Percentiles rank a stretch among this genome's conserved stretches.
These are phyloP conservation scores for Mormyrops attenuatus DNA, from an alignment of 2,797 vertebrate genomes.

Conservation along the genomic window DNA sequence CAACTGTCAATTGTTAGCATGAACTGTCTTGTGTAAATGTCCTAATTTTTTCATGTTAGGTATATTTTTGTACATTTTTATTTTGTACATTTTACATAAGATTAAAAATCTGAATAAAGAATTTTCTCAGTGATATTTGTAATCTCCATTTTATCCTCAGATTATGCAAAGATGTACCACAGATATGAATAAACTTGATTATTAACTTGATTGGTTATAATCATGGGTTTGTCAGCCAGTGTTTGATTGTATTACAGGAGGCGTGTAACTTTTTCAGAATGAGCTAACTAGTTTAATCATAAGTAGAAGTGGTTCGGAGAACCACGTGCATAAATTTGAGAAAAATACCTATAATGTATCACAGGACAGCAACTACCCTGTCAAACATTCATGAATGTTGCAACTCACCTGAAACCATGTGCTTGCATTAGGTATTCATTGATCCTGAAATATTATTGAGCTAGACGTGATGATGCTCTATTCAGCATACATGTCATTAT, in stretches of 20 bases:
- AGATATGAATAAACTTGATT: neutral
- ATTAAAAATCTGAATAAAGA: neutral
- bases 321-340: neutral
- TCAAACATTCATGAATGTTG: neutral
- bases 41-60: neutral
- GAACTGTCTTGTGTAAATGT: neutral
- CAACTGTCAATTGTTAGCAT: neutral
- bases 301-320: neutral
- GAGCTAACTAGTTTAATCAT: neutral
- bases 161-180: neutral
- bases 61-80: neutral
- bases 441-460: neutral
- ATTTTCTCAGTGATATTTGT: neutral
- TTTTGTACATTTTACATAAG: neutral
- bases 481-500: neutral
- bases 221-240: neutral
- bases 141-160: neutral
- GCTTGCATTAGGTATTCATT: neutral
- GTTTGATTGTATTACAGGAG: neutral
- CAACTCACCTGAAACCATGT: neutral
- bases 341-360: neutral
- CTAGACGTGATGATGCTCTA: neutral
- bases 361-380: neutral
- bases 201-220: neutral
- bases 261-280: neutral